Evolutionary conservation across 2,797 vertebrate genomes (phyloP).

Genomic region (Dryobates pubescens): DNA sequence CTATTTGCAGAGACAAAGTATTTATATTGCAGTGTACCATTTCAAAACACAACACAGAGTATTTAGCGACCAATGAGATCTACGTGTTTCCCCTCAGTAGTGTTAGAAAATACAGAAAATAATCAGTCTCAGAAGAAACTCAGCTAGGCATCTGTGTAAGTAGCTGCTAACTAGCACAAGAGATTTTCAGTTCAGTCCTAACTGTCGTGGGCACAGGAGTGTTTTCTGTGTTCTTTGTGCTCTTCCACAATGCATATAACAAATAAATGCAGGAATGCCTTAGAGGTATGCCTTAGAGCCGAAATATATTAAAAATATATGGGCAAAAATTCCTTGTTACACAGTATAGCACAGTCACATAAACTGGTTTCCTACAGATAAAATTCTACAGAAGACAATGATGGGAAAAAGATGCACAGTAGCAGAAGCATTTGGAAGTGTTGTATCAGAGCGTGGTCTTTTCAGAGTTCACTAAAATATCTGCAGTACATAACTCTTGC

Average conservation of each 20-base stretch:
- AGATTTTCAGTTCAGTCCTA: neutral
- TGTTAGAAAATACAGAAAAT: neutral
- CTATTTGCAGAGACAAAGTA: neutral
- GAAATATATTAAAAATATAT: neutral
- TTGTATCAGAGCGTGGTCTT: neutral
- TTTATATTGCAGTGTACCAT: neutral
- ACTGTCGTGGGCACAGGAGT: neutral
- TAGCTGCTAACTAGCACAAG: neutral
- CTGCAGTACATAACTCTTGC: slow-evolving; percentile 62
- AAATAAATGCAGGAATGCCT: neutral
- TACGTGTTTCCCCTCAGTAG: neutral
- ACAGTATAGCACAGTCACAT: neutral
- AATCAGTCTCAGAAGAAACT: neutral
- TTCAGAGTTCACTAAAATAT: slow-evolving; percentile 45
- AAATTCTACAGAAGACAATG: slow-evolving; percentile 25
- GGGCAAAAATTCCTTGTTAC: neutral
- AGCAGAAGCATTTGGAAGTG: neutral
- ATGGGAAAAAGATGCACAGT: neutral
- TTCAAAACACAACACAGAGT: neutral
- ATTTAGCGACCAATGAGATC: neutral
- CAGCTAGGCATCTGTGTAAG: neutral
- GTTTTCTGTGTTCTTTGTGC: neutral
- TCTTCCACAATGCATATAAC: neutral
- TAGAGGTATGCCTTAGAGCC: neutral
- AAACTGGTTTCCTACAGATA: neutral